Evolutionary conservation across 2,113 vertebrate genomes (phyloP), one percentile per base, ranked within the genome.

Genomic region (Trachemys scripta): DNA sequence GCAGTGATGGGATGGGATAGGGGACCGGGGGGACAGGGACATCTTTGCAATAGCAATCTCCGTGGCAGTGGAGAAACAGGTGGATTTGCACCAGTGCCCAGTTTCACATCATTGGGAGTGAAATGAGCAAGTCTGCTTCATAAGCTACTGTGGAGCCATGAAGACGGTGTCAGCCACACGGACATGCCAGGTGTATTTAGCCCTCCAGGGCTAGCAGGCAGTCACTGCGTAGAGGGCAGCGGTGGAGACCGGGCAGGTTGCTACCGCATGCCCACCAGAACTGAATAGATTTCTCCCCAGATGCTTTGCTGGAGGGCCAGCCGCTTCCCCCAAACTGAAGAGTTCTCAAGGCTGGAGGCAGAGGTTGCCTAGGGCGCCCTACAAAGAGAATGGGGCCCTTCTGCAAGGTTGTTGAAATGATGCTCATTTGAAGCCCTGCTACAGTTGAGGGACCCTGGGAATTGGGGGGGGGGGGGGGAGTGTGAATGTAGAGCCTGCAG

Each of bases 1-100:
- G 45, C 85, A 93, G 89, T 76, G 85, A 93, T 92, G 88, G 78
- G 90, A 50, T 81, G 72, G 94, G 80, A 38, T 90, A 84, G 87
- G 10, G 79, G 84, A 84, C 47, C 27, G 81, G 78, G 82, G 16
- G 88, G 86, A 75, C 85, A 90, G 51, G 87, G 85, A 75, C 4
- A 19, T 81, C 89, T 94, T 92, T 93, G 92, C 87, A 94, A 14
- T 84, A 78, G 53, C 79, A 88, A 76, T 85, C 6, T 85, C 57
- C 84, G 59, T 91, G 95, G 86, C 89, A 82, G 82, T 82, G 91
- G 78, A 86, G n/a, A 95, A 82, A 65, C 5, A 0, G 62, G 45
- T 1, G 7, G 84, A 90, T 94, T 92, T 90, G 79, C 87, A 95
- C 85, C 93, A 92, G 84, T 25, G 16, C 80, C 90, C 87, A 69